These are phyloP conservation scores for Sphaeramia orbicularis DNA, from an alignment of 2,797 vertebrate species.

Conservation along the genomic window DNA sequence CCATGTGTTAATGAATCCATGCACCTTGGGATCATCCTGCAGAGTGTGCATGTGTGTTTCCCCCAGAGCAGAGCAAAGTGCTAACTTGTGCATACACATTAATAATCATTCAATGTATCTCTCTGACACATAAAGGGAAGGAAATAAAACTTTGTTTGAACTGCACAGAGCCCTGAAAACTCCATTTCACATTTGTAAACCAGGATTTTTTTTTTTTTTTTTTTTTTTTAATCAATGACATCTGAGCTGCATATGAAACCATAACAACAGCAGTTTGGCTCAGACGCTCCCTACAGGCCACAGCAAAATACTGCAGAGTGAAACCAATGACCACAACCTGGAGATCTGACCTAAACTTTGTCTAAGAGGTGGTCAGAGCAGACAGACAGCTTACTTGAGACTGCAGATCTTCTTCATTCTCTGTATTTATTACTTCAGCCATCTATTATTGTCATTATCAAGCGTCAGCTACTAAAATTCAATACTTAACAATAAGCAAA, in stretches of 20 bases:
- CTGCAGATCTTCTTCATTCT: slow-evolving; percentile 80
- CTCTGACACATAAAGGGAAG: background rate
- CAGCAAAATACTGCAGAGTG: slow-evolving; percentile 1
- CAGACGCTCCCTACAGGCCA: slow-evolving; percentile 26
- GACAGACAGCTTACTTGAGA: slow-evolving; percentile 76
- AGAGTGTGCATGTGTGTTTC: slow-evolving; percentile 2
- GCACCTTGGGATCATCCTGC: slow-evolving; percentile 17
- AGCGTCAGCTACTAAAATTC: background rate
- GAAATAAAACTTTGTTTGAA: background rate
- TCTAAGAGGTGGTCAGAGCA: background rate
- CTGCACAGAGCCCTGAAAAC: background rate
- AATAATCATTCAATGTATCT: slow-evolving; percentile 1
- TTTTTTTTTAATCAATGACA: background rate
- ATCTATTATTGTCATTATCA: slow-evolving; percentile 45
- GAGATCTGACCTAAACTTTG: slow-evolving; percentile 5
- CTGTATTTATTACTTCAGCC: slow-evolving; percentile 56
- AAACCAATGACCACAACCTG: background rate
- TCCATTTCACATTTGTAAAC: background rate
- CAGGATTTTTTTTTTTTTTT: background rate
- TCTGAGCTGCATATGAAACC: background rate
- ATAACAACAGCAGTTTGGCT: background rate
- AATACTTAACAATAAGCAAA: background rate
- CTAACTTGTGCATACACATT: background rate
- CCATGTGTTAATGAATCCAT: slow-evolving; percentile 52
- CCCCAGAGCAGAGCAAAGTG: background rate